phyloP scores from a whole-genome alignment of 2,113 vertebrate species.

The Halcyon senegalensis region DNA sequence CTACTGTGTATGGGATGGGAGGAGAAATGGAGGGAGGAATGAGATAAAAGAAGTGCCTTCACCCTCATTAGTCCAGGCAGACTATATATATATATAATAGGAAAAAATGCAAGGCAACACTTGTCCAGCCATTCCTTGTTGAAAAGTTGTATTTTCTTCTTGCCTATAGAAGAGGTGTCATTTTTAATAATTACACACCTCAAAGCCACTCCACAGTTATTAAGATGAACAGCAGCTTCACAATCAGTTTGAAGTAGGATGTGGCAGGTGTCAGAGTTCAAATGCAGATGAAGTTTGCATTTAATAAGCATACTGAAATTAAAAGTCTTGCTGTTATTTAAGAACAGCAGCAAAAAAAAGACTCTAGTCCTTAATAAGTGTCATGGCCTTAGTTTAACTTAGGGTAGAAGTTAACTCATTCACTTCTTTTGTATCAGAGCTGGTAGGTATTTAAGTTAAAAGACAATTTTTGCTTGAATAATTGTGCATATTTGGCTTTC shows the following conservation, averaged over 20 bases:
- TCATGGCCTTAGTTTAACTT: background rate
- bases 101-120: background rate
- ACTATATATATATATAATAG: background rate
- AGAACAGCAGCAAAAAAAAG: background rate
- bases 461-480: background rate
- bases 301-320: background rate
- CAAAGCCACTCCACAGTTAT: background rate
- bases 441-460: background rate
- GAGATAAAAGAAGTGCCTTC: background rate
- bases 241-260: background rate
- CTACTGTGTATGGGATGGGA: background rate
- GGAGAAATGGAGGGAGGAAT: background rate
- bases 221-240: background rate
- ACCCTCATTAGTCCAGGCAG: background rate
- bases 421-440: background rate
- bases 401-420: background rate
- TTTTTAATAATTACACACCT: background rate
- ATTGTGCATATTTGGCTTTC: background rate
- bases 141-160: background rate
- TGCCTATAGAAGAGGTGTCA: accelerated
- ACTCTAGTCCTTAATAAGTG: background rate
- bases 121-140: background rate
- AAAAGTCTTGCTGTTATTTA: background rate
- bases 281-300: background rate
- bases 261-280: background rate